Conservation (phyloP, 1,140 invertebrate genomes). For the Oryzaephilus surinamensis region DNA sequence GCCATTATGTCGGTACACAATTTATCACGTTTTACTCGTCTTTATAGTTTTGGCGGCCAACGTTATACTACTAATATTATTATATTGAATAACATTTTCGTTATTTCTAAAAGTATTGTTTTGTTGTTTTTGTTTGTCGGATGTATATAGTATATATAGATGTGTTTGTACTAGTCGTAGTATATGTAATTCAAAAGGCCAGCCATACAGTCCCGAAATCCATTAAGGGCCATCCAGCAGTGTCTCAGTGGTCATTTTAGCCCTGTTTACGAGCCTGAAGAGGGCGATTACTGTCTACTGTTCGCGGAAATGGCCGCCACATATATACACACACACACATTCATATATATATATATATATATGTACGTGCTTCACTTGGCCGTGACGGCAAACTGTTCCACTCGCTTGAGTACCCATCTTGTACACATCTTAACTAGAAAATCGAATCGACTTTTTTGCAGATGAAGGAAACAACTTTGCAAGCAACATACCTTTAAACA, state of each 20-base stretch:
- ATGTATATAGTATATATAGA: too few relatives aligned
- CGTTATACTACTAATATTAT: background rate
- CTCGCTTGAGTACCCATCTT: conserved; percentile 20
- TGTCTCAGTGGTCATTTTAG: conserved; percentile 32
- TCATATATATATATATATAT: too few relatives aligned
- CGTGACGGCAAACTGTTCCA: conserved; percentile 18
- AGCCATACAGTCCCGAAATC: conserved; percentile 20
- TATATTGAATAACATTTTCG: background rate
- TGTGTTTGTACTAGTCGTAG: too few relatives aligned
- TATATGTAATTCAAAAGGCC: background rate
- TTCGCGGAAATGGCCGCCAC: conserved; percentile 29
- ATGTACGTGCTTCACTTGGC: conserved; percentile 25
- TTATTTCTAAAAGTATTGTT: too few relatives aligned
- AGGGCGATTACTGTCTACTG: conserved; percentile 37
- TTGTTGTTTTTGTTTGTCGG: too few relatives aligned
- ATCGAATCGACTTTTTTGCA: conserved; percentile 8
- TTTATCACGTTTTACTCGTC: conserved; percentile 34
- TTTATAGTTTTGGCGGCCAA: too few relatives aligned
- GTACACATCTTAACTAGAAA: conserved; percentile 5
- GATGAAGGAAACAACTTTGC: conserved; percentile 1
- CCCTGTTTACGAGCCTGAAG: conserved; percentile 36
- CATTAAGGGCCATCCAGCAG: conserved; percentile 29
- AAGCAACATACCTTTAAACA: conserved; percentile 13
- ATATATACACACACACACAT: too few relatives aligned
- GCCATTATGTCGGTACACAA: conserved; percentile 33